Conservation (phyloP, 2,888 invertebrate genomes). For the Eueremaeus valkanovi region DNA sequence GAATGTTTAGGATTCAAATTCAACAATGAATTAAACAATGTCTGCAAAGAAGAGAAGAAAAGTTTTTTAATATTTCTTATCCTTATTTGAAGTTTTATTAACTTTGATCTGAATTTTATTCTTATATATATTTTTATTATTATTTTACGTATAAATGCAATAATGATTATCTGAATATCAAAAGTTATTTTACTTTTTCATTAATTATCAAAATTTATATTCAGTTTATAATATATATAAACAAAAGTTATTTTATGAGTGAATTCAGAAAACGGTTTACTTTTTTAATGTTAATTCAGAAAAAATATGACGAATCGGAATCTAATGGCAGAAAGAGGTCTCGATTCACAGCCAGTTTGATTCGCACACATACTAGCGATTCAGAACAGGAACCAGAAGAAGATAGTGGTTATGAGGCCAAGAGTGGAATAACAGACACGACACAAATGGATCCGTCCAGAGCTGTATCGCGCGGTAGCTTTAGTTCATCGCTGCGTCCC, state of each 20-base stretch:
- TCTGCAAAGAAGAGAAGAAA: neutral
- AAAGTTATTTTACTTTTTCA: too few relatives aligned
- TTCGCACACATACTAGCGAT: conserved; percentile 14
- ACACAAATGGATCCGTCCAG: conserved; percentile 8
- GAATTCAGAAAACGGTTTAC: neutral
- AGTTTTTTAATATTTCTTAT: neutral
- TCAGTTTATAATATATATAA: too few relatives aligned
- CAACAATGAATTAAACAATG: neutral
- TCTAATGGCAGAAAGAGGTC: conserved; percentile 30
- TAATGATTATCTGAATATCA: too few relatives aligned
- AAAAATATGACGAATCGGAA: conserved; percentile 31
- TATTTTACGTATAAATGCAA: too few relatives aligned
- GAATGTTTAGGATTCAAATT: neutral
- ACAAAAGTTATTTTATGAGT: too few relatives aligned
- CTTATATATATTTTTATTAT: too few relatives aligned
- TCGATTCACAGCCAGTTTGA: conserved; percentile 24
- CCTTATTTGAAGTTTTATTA: too few relatives aligned
- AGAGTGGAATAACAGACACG: conserved; percentile 25
- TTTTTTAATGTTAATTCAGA: neutral
- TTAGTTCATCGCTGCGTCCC: conserved; percentile 7
- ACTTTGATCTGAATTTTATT: too few relatives aligned
- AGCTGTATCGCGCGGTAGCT: conserved; percentile 13
- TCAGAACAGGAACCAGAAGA: conserved; percentile 25
- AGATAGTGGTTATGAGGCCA: conserved; percentile 27
- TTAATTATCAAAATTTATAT: too few relatives aligned